These are phyloP conservation scores for Tigriopus japonicus DNA, from an alignment of 1,140 invertebrate genomes.

Conservation along the genomic window DNA sequence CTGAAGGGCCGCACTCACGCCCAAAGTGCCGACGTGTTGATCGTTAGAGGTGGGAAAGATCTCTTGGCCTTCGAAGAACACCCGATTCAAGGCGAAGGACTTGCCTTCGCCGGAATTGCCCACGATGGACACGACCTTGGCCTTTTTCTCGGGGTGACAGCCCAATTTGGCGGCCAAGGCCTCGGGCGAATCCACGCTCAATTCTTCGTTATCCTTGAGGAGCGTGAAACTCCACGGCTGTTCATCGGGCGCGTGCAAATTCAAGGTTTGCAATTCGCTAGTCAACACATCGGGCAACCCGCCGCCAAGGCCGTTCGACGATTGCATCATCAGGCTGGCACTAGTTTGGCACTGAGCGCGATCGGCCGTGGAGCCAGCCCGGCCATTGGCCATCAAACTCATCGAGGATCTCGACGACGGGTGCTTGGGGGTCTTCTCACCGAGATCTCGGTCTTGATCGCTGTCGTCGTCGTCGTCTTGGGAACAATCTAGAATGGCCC, in stretches of 20 bases:
- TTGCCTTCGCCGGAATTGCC: conserved; percentile 73
- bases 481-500: too few species aligned
- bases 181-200: neutral
- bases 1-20: conserved; percentile 59
- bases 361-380: too few species aligned
- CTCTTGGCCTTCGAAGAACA: conserved; percentile 56
- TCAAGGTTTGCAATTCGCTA: neutral
- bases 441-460: too few species aligned
- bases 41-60: conserved; percentile 47
- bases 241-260: neutral
- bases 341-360: too few species aligned
- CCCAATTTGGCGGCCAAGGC: neutral
- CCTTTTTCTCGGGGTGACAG: conserved; percentile 26
- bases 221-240: neutral
- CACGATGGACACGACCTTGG: conserved; percentile 71
- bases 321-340: too few species aligned
- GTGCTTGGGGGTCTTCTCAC: too few species aligned
- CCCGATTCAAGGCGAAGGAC: conserved; percentile 58
- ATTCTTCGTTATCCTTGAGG: neutral
- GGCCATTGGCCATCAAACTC: too few species aligned
- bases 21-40: conserved; percentile 53
- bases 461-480: too few species aligned
- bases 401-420: too few species aligned
- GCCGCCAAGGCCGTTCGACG: too few species aligned
- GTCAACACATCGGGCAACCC: neutral